Evolutionary conservation across 2,888 invertebrate species (phyloP).

Genomic region (Aphidius colemani): DNA sequence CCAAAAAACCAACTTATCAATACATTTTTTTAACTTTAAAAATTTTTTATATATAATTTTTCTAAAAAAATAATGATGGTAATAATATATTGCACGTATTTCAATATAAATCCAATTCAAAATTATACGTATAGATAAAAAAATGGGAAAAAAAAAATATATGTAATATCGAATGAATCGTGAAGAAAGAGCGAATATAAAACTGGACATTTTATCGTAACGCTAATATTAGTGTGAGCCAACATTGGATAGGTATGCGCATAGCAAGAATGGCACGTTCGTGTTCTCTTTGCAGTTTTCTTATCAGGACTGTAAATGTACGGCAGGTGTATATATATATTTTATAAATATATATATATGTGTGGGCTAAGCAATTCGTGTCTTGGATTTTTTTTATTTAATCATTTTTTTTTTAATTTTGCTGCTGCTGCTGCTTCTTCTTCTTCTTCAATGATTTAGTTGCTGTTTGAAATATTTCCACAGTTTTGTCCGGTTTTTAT

Average conservation of each 20-base stretch:
- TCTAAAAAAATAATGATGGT: too few relatives aligned
- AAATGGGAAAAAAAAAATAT: too few relatives aligned
- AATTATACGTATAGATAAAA: too few relatives aligned
- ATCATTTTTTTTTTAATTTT: background rate
- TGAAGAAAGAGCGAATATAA: constrained; percentile 17
- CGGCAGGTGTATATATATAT: too few relatives aligned
- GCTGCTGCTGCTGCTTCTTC: too few relatives aligned
- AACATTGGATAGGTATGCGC: constrained; percentile 31
- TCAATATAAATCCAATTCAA: too few relatives aligned
- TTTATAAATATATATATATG: background rate
- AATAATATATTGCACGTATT: too few relatives aligned
- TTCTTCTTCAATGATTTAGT: background rate
- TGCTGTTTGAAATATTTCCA: too few relatives aligned
- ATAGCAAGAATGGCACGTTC: constrained; percentile 31
- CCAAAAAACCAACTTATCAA: too few relatives aligned
- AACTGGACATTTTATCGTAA: constrained; percentile 25
- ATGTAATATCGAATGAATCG: too few relatives aligned
- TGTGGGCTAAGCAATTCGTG: constrained; percentile 31
- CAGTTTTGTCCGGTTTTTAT: background rate
- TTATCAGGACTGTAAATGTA: constrained; percentile 26
- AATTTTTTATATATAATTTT: too few relatives aligned
- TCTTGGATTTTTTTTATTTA: constrained; percentile 21
- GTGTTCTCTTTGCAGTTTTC: constrained; percentile 31
- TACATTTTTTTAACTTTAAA: too few relatives aligned
- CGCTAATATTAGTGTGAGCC: constrained; percentile 29